Percentiles rank a stretch among this genome's conserved stretches.
Conservation (phyloP, 2,113 vertebrate species). For the Gallinago media region DNA sequence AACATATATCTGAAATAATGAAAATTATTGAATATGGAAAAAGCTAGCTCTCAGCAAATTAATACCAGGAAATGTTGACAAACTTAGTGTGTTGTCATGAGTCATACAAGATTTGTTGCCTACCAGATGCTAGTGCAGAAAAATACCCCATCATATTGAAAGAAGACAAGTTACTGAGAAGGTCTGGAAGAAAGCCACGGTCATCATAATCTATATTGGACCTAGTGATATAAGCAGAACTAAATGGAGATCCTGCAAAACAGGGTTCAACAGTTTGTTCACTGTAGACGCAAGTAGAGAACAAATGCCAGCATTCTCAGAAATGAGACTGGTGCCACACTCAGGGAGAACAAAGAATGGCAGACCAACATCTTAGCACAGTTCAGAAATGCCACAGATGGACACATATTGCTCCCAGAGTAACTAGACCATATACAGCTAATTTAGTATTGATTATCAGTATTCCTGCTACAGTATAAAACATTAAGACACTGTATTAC, state of each 20-base stretch:
- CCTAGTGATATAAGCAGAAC: constrained; percentile 35
- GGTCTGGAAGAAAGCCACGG: constrained; percentile 46
- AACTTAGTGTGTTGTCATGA: background rate
- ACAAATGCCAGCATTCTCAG: background rate
- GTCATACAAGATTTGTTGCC: constrained; percentile 36
- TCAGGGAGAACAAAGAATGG: constrained; percentile 22
- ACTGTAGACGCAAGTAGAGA: background rate
- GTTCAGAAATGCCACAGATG: background rate
- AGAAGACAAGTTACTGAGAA: constrained; percentile 29
- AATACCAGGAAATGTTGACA: background rate
- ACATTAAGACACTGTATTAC: background rate
- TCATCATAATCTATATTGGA: constrained; percentile 54
- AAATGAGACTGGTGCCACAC: constrained; percentile 43
- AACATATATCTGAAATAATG: background rate
- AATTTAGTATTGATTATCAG: background rate
- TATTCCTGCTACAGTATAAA: background rate
- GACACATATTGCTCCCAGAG: background rate
- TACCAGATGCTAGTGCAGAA: background rate
- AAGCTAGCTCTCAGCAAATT: background rate
- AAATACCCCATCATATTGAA: background rate
- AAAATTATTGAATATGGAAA: background rate
- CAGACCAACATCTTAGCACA: background rate
- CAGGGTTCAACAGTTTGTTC: background rate
- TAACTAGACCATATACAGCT: background rate
- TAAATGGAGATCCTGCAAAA: constrained; percentile 22